These are phyloP conservation scores for Tiliqua scincoides DNA, from an alignment of 2,113 vertebrate genomes.

Conservation along the genomic window DNA sequence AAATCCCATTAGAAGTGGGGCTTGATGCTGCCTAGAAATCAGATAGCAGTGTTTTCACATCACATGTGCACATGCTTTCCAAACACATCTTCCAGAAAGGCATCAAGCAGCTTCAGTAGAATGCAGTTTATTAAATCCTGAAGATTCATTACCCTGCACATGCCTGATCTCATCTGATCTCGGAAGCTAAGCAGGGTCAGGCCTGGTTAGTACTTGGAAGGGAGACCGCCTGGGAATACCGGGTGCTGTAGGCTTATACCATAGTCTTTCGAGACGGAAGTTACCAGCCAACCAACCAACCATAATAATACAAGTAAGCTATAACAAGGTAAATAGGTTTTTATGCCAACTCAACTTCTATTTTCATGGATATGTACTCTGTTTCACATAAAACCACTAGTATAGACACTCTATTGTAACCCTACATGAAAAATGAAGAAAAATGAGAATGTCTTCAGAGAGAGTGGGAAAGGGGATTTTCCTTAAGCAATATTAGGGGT, in stretches of 20 bases:
- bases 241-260: too few species aligned
- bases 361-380: background rate
- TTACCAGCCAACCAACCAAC: background rate
- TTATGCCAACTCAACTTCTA: background rate
- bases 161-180: too few species aligned
- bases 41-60: background rate
- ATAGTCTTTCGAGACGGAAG: too few species aligned
- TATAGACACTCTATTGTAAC: background rate
- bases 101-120: background rate
- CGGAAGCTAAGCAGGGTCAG: too few species aligned
- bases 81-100: background rate
- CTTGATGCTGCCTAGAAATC: background rate
- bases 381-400: background rate
- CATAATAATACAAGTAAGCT: background rate
- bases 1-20: background rate
- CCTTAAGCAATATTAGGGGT: background rate
- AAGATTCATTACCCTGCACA: background rate
- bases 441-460: fast-evolving
- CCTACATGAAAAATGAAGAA: background rate
- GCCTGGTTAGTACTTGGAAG: too few species aligned
- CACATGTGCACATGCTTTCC: background rate
- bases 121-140: background rate
- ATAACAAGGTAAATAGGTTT: background rate
- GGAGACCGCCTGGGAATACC: too few species aligned
- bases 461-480: background rate